phyloP scores from a whole-genome alignment of 2,797 vertebrate species.

The Platalea minor region DNA sequence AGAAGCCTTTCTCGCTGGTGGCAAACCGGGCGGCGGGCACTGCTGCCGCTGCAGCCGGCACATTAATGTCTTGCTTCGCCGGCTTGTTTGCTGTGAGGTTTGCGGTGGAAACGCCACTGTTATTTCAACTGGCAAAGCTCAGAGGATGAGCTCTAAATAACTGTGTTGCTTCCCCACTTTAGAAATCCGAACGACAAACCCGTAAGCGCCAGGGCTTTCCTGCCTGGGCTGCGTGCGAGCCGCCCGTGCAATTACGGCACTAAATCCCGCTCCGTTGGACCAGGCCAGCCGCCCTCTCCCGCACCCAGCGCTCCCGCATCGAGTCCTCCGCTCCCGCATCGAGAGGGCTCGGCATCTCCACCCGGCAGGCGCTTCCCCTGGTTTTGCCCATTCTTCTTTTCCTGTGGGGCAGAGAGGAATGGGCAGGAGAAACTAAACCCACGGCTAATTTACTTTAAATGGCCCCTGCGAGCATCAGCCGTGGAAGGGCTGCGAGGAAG shows the following conservation, averaged over 20 bases:
- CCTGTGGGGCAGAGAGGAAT: neutral
- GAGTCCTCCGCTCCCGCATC: neutral
- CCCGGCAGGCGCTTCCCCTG: neutral
- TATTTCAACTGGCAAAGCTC: neutral
- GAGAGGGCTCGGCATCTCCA: accelerated
- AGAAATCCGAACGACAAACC: neutral
- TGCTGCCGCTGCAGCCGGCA: no score
- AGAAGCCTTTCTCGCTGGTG: neutral
- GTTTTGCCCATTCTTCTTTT: neutral
- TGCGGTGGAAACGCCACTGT: neutral
- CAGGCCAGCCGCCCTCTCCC: neutral
- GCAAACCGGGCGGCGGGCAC: neutral
- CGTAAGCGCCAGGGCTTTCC: neutral
- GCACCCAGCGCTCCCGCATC: accelerated
- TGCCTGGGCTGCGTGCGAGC: neutral
- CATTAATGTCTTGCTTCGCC: neutral
- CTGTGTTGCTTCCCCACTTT: neutral
- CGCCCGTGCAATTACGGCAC: neutral
- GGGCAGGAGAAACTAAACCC: neutral
- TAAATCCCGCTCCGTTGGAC: neutral
- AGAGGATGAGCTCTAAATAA: neutral
- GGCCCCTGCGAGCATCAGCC: neutral
- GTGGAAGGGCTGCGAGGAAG: neutral
- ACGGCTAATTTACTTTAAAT: neutral
- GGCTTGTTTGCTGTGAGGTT: neutral